Evolutionary conservation across 2,797 vertebrate genomes (phyloP), one percentile per base, ranked within the genome.

Genomic region (Chrysocyon brachyurus): DNA sequence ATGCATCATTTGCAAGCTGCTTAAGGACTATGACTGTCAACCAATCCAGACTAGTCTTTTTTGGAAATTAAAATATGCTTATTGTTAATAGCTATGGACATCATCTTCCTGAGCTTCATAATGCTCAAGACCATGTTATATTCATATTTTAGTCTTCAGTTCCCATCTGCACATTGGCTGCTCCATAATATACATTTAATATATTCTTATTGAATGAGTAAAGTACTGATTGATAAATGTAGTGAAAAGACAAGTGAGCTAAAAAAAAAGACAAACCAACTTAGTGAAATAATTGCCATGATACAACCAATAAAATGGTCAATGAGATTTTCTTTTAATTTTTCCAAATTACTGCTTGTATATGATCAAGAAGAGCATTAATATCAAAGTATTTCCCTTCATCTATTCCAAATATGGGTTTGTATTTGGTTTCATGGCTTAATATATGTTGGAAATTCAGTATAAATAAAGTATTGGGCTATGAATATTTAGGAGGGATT

Each of bases 21-120:
- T 90, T 92, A 79, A 90, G 66, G 81, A 85, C 83, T 96, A 66
- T 85, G 40, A 97, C 19, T 56, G 14, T 70, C 40, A 96, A 95
- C 15, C 6, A 83, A 90, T 68, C 3, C 36, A 90, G 64, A 73
- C 54, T 84, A 75, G 59, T 78, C 6, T 31, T 91, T 91, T 86
- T 46, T 8, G 56, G 61, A 40, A 89, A 68, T 1, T 81, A 21
- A 96, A 91, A 85, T 90, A 2, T 59, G 31, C 8, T 84, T 87
- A 92, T 88, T 54, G 75, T 72, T 94, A 92, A 87, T 46, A 91
- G 24, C 33, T 90, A 63, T 31, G 33, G 4, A 54, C 86, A 91
- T 22, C 28, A 46, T 64, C 21, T 82, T 64, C 95, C 88, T 72
- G 24, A 91, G 31, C 21, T 64, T 85, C 91, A 19, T 86, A 66